These are phyloP conservation scores for Microctonus aethiopoides DNA, from an alignment of 2,888 invertebrate species.

Conservation along the genomic window DNA sequence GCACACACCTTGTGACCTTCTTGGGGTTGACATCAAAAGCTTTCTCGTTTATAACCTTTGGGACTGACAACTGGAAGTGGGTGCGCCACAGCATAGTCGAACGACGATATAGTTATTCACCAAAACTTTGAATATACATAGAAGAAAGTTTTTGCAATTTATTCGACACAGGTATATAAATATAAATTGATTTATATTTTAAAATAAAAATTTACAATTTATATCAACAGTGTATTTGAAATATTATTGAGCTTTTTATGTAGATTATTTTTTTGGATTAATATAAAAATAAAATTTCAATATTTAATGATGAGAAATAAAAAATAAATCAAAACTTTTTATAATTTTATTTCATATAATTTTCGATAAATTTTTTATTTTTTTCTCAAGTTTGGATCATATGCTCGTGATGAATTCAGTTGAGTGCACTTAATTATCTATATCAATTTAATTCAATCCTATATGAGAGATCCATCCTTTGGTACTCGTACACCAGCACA, in stretches of 20 bases:
- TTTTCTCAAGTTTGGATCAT: neutral
- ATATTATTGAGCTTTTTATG: neutral
- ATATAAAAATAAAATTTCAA: neutral
- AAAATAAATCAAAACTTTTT: neutral
- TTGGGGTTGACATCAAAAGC: conserved; percentile 5
- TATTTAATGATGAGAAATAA: neutral
- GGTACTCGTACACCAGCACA: neutral
- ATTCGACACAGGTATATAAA: neutral
- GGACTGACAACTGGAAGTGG: neutral
- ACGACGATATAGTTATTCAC: neutral
- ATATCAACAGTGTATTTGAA: neutral
- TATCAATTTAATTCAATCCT: conserved; percentile 8
- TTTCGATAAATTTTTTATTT: neutral
- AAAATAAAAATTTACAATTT: neutral
- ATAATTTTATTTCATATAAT: neutral
- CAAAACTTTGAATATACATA: neutral
- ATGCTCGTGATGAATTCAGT: neutral
- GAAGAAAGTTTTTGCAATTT: neutral
- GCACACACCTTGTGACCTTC: conserved; percentile 12
- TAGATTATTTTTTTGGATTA: neutral
- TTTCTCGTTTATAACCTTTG: conserved; percentile 10
- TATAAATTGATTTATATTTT: neutral
- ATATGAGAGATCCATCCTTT: neutral
- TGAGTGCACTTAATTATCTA: conserved; percentile 1
- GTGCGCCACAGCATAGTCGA: neutral